These are phyloP conservation scores for Campoletis raptor DNA, from an alignment of 2,888 invertebrate species.

Conservation along the genomic window DNA sequence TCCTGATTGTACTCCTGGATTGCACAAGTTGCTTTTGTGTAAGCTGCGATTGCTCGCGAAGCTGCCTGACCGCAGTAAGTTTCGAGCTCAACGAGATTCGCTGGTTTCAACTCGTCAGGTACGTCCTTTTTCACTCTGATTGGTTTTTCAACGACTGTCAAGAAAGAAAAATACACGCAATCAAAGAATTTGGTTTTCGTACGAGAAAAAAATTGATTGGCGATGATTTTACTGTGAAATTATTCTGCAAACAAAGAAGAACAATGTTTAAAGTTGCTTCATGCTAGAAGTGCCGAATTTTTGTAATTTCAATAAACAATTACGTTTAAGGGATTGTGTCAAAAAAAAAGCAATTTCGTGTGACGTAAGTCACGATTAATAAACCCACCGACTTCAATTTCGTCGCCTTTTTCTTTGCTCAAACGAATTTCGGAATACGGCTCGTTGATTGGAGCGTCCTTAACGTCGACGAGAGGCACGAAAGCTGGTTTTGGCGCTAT, in stretches of 20 bases:
- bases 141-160: constrained; percentile 79
- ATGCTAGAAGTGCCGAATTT: neutral
- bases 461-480: constrained; percentile 78
- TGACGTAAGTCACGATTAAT: neutral
- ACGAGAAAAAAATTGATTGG: neutral
- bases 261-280: neutral
- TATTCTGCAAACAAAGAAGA: constrained; percentile 3
- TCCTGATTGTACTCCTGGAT: constrained; percentile 86
- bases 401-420: constrained; percentile 82
- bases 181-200: neutral
- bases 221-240: neutral
- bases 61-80: constrained; percentile 86
- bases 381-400: constrained; percentile 83
- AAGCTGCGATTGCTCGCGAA: constrained; percentile 89
- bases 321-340: neutral
- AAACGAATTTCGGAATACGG: constrained; percentile 85
- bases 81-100: constrained; percentile 87
- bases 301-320: neutral
- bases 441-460: constrained; percentile 77
- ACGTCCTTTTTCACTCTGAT: constrained; percentile 70
- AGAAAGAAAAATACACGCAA: constrained; percentile 13
- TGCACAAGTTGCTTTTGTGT: constrained; percentile 87
- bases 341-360: neutral
- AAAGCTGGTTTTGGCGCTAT: constrained; percentile 83
- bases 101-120: constrained; percentile 78